Evolutionary conservation across 1,140 invertebrate species (phyloP).

Genomic region (Colletes gigas): DNA sequence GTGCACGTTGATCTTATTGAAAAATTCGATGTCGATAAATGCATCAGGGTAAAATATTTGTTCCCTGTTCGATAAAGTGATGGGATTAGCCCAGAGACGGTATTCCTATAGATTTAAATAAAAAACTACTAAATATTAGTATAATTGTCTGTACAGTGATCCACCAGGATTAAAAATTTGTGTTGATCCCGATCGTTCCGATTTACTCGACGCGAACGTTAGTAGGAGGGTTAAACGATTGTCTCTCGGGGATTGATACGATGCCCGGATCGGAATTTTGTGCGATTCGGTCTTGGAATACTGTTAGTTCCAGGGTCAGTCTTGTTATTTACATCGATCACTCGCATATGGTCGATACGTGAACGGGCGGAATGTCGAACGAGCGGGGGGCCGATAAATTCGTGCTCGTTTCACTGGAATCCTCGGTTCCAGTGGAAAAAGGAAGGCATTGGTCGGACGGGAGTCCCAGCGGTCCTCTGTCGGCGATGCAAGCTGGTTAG

Average conservation of each 20-base stretch:
- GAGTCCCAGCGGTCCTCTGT: background rate
- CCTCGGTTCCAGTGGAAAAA: conserved; percentile 21
- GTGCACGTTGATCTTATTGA: too few species aligned
- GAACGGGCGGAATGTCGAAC: background rate
- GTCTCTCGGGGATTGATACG: too few species aligned
- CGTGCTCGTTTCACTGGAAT: conserved; percentile 11
- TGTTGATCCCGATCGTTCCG: background rate
- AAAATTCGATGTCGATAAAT: too few species aligned
- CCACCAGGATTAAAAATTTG: background rate
- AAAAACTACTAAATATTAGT: too few species aligned
- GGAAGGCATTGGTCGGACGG: conserved; percentile 16
- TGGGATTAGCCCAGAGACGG: too few species aligned
- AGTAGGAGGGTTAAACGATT: background rate
- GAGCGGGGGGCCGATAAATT: background rate
- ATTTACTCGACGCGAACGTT: background rate
- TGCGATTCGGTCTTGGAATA: background rate
- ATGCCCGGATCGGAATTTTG: background rate
- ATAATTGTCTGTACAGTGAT: too few species aligned
- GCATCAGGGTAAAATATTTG: too few species aligned
- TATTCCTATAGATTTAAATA: too few species aligned
- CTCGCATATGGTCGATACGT: too few species aligned
- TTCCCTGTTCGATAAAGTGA: too few species aligned
- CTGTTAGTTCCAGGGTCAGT: conserved; percentile 2
- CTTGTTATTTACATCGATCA: background rate
- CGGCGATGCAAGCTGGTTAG: conserved; percentile 1